phyloP scores from a whole-genome alignment of 1,140 invertebrate species.

The Neuroterus valhalla region DNA sequence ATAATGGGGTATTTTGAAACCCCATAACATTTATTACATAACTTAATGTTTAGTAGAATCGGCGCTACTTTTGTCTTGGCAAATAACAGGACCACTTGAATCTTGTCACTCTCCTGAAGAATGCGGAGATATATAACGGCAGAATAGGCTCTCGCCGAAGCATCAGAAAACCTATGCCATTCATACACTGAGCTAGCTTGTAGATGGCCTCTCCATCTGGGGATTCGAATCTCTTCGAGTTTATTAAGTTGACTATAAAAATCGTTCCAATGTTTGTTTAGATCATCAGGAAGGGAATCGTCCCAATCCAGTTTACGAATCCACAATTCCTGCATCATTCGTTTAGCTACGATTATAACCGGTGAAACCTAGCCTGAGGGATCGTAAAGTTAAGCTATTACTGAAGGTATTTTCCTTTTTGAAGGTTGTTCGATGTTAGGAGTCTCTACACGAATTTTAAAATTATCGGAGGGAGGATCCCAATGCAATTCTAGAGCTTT shows the following conservation, averaged over 20 bases:
- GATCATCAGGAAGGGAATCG: neutral
- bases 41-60: too few relatives aligned
- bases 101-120: too few relatives aligned
- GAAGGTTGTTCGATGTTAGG: neutral
- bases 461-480: neutral
- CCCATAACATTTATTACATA: too few relatives aligned
- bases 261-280: neutral
- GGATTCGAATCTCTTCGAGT: too few relatives aligned
- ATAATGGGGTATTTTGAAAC: too few relatives aligned
- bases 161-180: too few relatives aligned
- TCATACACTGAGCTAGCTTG: too few relatives aligned
- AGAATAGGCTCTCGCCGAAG: too few relatives aligned
- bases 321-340: neutral
- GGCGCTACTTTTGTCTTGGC: too few relatives aligned
- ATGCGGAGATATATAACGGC: too few relatives aligned
- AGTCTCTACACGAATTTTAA: neutral
- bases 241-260: neutral
- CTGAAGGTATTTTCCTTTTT: neutral
- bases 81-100: too few relatives aligned
- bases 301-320: neutral
- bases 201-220: too few relatives aligned
- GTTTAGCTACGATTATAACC: neutral
- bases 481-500: neutral
- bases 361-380: neutral
- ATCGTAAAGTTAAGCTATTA: neutral